A percentile compares a stretch with the other conserved stretches of the same genome.
These are phyloP conservation scores for Staurois parvus DNA, from an alignment of 2,797 vertebrate genomes.

Conservation along the genomic window DNA sequence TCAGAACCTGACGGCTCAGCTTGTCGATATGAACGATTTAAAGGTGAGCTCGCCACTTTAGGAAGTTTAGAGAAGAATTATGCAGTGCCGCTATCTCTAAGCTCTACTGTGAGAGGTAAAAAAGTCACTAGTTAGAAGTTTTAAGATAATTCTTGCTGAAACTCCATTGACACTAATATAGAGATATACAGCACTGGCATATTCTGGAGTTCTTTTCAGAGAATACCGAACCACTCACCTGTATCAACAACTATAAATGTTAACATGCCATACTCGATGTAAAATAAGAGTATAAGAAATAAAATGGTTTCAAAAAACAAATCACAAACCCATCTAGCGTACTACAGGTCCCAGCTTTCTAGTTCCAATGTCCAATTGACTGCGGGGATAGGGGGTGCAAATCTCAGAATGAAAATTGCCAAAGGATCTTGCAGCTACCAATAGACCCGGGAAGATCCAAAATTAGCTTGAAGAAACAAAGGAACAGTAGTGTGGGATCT, in stretches of 20 bases:
- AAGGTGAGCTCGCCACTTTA: constrained; percentile 67
- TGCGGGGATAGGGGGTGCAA: too few relatives aligned
- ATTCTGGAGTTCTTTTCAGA: neutral
- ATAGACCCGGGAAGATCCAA: too few relatives aligned
- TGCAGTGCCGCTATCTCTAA: constrained; percentile 14
- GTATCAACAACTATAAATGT: neutral
- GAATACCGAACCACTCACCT: too few relatives aligned
- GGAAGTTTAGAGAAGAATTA: constrained; percentile 52
- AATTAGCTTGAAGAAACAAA: too few relatives aligned
- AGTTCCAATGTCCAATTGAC: too few relatives aligned
- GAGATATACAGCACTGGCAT: neutral
- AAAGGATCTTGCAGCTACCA: too few relatives aligned
- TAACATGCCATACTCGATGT: neutral
- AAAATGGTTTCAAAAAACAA: too few relatives aligned
- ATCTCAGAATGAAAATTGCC: too few relatives aligned
- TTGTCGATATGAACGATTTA: constrained; percentile 67
- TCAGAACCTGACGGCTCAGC: constrained; percentile 67
- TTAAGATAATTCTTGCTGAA: neutral
- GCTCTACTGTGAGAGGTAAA: neutral
- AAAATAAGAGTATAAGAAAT: too few relatives aligned
- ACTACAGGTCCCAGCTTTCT: too few relatives aligned
- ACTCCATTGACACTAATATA: neutral
- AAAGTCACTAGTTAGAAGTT: neutral
- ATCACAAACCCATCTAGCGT: too few relatives aligned
- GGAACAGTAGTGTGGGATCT: too few relatives aligned